Evolutionary conservation across 2,888 invertebrate genomes (phyloP).

Genomic region (Himalopsyche anomala): DNA sequence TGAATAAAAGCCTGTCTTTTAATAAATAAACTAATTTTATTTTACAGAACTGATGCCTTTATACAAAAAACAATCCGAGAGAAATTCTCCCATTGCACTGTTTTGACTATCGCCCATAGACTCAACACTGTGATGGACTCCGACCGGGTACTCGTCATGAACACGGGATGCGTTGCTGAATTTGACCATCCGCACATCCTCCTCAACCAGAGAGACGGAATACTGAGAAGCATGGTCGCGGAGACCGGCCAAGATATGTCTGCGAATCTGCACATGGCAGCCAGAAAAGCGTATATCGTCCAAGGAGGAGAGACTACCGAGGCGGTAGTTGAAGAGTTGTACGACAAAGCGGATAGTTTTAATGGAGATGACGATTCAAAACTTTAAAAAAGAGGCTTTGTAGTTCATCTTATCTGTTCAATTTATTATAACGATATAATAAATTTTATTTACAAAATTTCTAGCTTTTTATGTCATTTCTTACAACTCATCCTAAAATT

Average conservation of each 20-base stretch:
- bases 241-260: conserved; percentile 81
- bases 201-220: conserved; percentile 78
- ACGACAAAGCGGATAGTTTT: background rate
- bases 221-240: conserved; percentile 83
- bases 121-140: conserved; percentile 96
- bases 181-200: conserved; percentile 83
- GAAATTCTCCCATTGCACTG: conserved; percentile 89
- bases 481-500: too few species aligned
- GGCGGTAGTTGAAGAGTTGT: conserved; percentile 62
- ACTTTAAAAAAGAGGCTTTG: background rate
- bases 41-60: conserved; percentile 84
- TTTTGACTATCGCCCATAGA: conserved; percentile 93
- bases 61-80: conserved; percentile 90
- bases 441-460: too few species aligned
- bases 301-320: conserved; percentile 68
- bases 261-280: conserved; percentile 72
- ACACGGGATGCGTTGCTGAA: conserved; percentile 85
- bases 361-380: background rate
- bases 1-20: too few species aligned
- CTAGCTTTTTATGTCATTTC: too few species aligned
- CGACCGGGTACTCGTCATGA: conserved; percentile 91
- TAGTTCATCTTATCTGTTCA: background rate
- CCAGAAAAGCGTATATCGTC: conserved; percentile 73
- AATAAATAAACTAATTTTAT: background rate
- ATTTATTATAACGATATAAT: background rate